Evolutionary conservation across 2,888 invertebrate genomes (phyloP), one percentile per base, ranked within the genome.

Genomic region (Cyclophora albipunctata): DNA sequence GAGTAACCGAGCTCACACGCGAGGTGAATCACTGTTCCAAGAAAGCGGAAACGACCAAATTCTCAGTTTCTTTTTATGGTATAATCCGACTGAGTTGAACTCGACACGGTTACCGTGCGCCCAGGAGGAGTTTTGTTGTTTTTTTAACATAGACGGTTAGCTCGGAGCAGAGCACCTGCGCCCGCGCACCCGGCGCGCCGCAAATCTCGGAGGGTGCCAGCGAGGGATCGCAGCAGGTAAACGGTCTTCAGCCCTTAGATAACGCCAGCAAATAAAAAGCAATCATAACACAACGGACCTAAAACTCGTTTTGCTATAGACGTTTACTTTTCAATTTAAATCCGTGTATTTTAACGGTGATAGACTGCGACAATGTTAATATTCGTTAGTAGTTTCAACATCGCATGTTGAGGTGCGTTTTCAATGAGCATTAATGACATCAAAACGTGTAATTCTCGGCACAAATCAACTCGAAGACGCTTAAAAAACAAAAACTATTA

Each of bases 21-120:
- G 77, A 81, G 69, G 75, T 86, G 85, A 86, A 78, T 86, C 86
- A 85, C 78, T 61, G 75, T 84, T 83, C 83, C 78, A 74, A 81
- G 85, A 84, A 84, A 84, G 79, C 86, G 86, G 85, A 86, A 85
- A 84, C 84, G 74, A 76, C 81, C 70, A 72, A 84, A 85, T 84
- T 83, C 83, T 81, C 75, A 70, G 71, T 74, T 76, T 67, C 66
- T 82, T 83, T 81, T 82, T 80, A 73, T 74, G 62, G 59, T 77
- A 71, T 74, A 75, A 80, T 57, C 75, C 80, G 75, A 63, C 77
- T 51, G 65, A 75, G 69, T 74, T 58, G 54, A 56, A 61, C 50
- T 64, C 48, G 73, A 69, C 73, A 75, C 63, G 63, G 73, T 71
- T 67, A 58, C 69, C 62, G 70, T 67, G 66, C 66, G 63, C 60